Base-by-base conservation (phyloP, 2,888 invertebrate species). In the Spilarctia lutea region DNA sequence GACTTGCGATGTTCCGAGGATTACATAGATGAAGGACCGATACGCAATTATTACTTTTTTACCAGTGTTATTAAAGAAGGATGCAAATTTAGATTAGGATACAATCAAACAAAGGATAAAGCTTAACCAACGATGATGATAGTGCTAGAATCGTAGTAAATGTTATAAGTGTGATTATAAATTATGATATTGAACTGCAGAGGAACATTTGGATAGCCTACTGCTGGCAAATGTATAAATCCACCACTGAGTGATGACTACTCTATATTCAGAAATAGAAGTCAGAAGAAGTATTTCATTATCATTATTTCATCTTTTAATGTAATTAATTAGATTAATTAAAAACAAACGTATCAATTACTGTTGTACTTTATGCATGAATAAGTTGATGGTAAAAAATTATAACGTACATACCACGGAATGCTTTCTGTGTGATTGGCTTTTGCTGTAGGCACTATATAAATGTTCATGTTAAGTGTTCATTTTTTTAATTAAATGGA, bases 341-440 rank as follows among this genome's bases (percentile, higher is more conserved):
- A 65, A 77, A 81, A 78, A 74, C 0, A 30, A 39, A 63, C n/a
- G 18, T 65, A 10, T 42, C 30, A 65, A 39, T 79, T 78, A 65
- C 48, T 70, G 20, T 84, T 85, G 85, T 85, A 79, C 73, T 77
- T 84, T 82, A 80, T 87, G 86, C 85, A 88, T 88, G 80, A 86
- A 89, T 85, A 79, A 82, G 79, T 75, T 79, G 84, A 85, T 83
- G 87, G 84, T 83, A 85, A 83, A 90, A 90, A 90, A 89, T 24
- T 30, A 72, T 70, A 56, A 83, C 80, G 45, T 80, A 45, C 45
- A 45, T 85, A 86, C 83, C 83, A 75, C 87, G 86, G 75, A 89
- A 86, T 80, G 90, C 91, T 91, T 88, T 93, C 88, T 86, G 83
- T 89, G 85, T 91, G 89, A 93, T 92, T 91, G 88, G 83, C 84